Base-by-base conservation (phyloP, 2,113 vertebrate species). In the Chionomys nivalis region DNA sequence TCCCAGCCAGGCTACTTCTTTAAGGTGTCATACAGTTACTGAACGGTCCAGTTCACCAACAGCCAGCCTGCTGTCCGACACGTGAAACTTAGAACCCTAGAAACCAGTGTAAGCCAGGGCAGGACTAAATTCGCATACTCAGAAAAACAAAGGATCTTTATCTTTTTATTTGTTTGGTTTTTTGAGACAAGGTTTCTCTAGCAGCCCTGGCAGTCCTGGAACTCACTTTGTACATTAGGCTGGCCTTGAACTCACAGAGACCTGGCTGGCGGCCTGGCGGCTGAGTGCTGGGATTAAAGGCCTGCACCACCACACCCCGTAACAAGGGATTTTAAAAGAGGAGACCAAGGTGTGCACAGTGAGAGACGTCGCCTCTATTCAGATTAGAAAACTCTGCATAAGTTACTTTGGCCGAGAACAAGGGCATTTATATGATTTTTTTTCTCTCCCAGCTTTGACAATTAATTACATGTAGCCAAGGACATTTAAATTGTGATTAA, bases 261-360 rank as follows among this genome's bases (percentile, higher is more conserved):
- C 16, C 68, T 7, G 16, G 3, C 68, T 7, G 16, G 3, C 16
- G 7, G 68, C 33, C 33, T 70, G 16, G 17, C 68, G n/a, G 14
- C 68, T 70, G 14, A n/a, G 16, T 70, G 68, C 68, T 70, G 68
- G 68, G 68, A n/a, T 72, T 21, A 39, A 72, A 72, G 36, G 1
- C 70, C 9, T 72, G 17, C 3, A 6, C 70, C 36, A 39, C 70
- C 36, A n/a, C 1, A 17, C 17, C 70, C 70, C 39, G 17, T 17
- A 76, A 68, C 17, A 73, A 93, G 75, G 61, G 49, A 83, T 42
- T 72, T 81, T 55, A 86, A 68, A 77, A 72, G 58, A 49, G 28
- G 28, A 94, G 66, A 31, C 9, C 0, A 0, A 5, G 10, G 49
- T 2, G 0, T 0, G 9, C 23, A 8, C 66, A 3, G 16, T 83